Percentiles rank a stretch among this genome's conserved stretches.
Conservation (phyloP, 2,888 invertebrate species). For the Rhagophthalmus giganteus region DNA sequence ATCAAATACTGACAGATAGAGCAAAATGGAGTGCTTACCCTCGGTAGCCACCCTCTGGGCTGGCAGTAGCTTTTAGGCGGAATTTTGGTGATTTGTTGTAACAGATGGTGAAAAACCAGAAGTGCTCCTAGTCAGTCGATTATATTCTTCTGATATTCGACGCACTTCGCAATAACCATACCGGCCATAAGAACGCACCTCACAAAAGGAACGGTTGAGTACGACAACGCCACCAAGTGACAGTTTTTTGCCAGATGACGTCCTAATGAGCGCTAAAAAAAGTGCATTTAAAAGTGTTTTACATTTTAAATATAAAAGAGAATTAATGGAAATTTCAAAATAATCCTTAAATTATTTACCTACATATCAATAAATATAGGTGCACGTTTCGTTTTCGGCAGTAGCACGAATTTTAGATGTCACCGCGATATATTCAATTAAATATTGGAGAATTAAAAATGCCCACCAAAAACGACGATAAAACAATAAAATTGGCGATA, state of each 20-base stretch:
- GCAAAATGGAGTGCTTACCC: conserved; percentile 55
- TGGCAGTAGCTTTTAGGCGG: conserved; percentile 77
- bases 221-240: conserved; percentile 7
- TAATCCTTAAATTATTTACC: too few species aligned
- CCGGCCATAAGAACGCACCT: conserved; percentile 33
- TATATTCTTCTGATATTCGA: conserved; percentile 35
- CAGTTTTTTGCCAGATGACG: not conserved
- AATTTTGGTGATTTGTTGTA: conserved; percentile 72
- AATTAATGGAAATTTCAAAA: too few species aligned
- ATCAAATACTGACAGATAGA: conserved; percentile 10
- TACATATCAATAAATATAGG: not conserved
- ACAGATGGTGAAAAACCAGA: conserved; percentile 52
- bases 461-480: too few species aligned
- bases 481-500: too few species aligned
- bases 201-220: conserved; percentile 7
- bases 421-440: too few species aligned
- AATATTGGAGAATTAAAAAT: too few species aligned
- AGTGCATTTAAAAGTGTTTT: too few species aligned
- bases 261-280: too few species aligned
- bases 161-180: conserved; percentile 43
- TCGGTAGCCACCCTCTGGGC: conserved; percentile 80
- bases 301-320: too few species aligned
- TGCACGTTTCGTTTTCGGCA: too few species aligned
- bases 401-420: too few species aligned
- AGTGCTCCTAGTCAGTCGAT: conserved; percentile 49